Evolutionary conservation across 2,888 invertebrate genomes (phyloP), one percentile per base, ranked within the genome.

Genomic region (Ormyrus nitidulus): DNA sequence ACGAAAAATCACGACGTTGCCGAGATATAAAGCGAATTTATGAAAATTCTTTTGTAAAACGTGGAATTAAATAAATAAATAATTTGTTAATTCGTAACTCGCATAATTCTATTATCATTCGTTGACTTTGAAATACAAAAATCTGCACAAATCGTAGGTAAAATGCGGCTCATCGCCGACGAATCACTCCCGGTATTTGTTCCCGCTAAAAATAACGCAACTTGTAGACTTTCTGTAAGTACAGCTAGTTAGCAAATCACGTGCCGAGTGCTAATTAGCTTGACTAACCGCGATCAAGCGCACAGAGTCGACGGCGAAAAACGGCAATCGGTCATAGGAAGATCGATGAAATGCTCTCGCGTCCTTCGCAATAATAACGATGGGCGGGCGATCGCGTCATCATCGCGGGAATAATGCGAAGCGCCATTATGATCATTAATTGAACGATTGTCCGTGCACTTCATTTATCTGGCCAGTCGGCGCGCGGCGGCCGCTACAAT

Each of bases 341-440:
- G 73, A 77, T 74, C 74, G 78, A 75, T 71, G 56, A 65, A 78
- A 58, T 75, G 76, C 34, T 34, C 34, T 4, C 34, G 34, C 69
- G 49, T 46, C 66, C 73, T 58, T 71, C 71, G 75, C 34, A 64
- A 51, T 65, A 56, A 76, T 79, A 81, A 81, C 75, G 76, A 78
- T 53, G 78, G 34, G 34, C 34, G 34, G 34, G 34, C 75, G 77
- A 77, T 68, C 75, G 78, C 75, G 72, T 79, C 78, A 79, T 19
- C 78, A 79, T 81, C 79, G 69, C 69, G 72, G 51, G 64, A 76
- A 77, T 77, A 74, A 79, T 77, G 64, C 71, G 75, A 66, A 78
- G 58, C 65, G 66, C 79, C 78, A 82, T 82, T 78, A 82, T 80
- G 76, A 79, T 82, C 80, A 80, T 82, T 80, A 78, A 82, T 82